Base-by-base conservation (phyloP, 2,888 invertebrate species). In the Eristalis tenax region DNA sequence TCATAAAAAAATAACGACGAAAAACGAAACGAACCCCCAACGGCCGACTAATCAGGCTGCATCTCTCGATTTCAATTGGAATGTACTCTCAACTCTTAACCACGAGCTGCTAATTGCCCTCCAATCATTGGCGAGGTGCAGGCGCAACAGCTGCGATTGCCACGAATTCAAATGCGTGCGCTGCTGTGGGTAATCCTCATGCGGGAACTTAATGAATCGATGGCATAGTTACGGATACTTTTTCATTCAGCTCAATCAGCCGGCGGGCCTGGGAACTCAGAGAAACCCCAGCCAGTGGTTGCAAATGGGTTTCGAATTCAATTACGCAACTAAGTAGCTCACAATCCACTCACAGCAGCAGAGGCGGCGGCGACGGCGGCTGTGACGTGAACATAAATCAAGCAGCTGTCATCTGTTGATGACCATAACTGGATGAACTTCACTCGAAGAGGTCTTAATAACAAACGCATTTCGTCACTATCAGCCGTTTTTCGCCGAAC, bases 131-230 rank as follows among this genome's bases (percentile, higher is more conserved):
- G 23, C 57, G 18, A 18, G 56, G n/a, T n/a, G 56, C 8, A 56
- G 38, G 13, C 68, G 28, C 65, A 70, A 68, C 76, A 73, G 57
- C 61, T 69, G 77, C 69, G 77, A 78, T 68, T 77, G 11, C 66
- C 28, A 18, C 57, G 32, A 81, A 86, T 78, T 78, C 65, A 87
- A 87, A 73, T 83, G 87, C 75, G 78, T 86, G 69, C 4, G 40
- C 68, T 40, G 13, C 4, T 2, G 11, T 26, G 26, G 26, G 26
- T 26, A 64, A 82, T 56, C 40, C 61, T n/a, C 63, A 87, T 87
- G 87, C 87, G 79, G 87, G 83, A 83, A 68, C 83, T 79, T 71
- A 87, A 83, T 76, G 26, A 87, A 79, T 71, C 83, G 71, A 69
- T 74, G 66, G 78, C 26, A 50, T 38, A 28, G 79, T 68, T 81